A percentile compares a stretch with the other conserved stretches of the same genome.
Conservation (phyloP, 2,113 vertebrate species). For the Tetraodon nigroviridis region DNA sequence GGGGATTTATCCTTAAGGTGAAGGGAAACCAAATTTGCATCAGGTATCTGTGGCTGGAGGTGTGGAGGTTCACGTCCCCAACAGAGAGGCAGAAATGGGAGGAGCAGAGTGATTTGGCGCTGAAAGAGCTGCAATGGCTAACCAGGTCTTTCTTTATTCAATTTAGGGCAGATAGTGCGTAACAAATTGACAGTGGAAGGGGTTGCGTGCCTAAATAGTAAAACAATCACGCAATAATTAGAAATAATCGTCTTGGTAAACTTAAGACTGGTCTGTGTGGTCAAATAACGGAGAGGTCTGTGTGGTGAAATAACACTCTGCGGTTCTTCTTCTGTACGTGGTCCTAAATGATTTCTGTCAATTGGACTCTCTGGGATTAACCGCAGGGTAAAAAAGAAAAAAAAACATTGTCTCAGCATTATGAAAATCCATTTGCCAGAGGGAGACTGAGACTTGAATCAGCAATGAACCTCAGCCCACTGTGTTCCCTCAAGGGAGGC, state of each 20-base stretch:
- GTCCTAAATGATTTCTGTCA: conserved; percentile 8
- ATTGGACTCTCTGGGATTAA: conserved; percentile 20
- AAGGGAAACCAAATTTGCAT: conserved; percentile 57
- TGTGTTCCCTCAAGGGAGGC: conserved; percentile 39
- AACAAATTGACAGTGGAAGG: no score
- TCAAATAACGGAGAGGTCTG: background rate
- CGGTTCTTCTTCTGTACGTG: background rate
- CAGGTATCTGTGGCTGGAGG: conserved; percentile 32
- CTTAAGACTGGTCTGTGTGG: background rate
- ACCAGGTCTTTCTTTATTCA: no score
- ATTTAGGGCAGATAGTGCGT: no score
- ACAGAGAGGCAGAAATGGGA: conserved; percentile 28
- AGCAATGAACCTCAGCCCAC: conserved; percentile 63
- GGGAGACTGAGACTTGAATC: conserved; percentile 64
- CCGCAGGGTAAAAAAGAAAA: no score
- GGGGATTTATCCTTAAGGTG: conserved; percentile 52
- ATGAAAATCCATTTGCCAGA: conserved; percentile 68
- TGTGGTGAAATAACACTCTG: background rate
- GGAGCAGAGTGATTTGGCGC: conserved; percentile 10
- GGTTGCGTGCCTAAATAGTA: no score
- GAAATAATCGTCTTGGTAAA: background rate
- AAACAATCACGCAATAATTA: background rate
- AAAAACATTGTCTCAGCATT: conserved; percentile 66
- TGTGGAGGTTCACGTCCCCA: conserved; percentile 15
- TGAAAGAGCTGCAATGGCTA: conserved; percentile 2